These are phyloP conservation scores for Campoletis raptor DNA, from an alignment of 2,888 invertebrate species.

Conservation along the genomic window DNA sequence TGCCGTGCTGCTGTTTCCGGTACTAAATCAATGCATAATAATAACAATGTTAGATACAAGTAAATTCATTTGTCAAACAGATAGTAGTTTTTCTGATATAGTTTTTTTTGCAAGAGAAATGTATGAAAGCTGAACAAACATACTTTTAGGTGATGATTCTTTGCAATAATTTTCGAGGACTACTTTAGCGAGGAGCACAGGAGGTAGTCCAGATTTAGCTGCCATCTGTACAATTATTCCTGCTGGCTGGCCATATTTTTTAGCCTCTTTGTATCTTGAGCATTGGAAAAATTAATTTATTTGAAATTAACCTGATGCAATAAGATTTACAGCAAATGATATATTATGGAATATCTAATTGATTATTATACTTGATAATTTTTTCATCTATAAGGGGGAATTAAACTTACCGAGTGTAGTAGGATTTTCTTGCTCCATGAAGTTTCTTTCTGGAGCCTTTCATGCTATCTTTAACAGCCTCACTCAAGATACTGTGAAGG, in stretches of 20 bases:
- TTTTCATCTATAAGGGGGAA: slow-evolving; percentile 5
- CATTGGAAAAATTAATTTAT: slow-evolving; percentile 6
- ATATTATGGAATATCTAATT: slow-evolving; percentile 20
- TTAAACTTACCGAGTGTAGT: slow-evolving; percentile 85
- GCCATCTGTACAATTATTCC: slow-evolving; percentile 89
- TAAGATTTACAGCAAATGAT: not conserved
- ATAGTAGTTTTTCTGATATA: not conserved
- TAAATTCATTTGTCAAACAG: not conserved
- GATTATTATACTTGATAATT: not conserved
- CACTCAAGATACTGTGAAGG: slow-evolving; percentile 89
- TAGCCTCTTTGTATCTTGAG: slow-evolving; percentile 83
- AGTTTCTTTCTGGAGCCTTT: slow-evolving; percentile 88
- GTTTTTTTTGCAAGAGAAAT: not conserved
- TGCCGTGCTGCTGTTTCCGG: slow-evolving; percentile 84
- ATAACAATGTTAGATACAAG: not conserved
- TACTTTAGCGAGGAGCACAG: slow-evolving; percentile 87
- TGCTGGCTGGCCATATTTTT: slow-evolving; percentile 85
- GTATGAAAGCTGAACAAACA: slow-evolving; percentile 20
- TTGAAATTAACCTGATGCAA: not conserved
- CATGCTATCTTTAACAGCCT: slow-evolving; percentile 88
- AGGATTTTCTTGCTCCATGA: slow-evolving; percentile 86
- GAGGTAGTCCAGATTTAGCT: slow-evolving; percentile 86
- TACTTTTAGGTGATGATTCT: slow-evolving; percentile 73
- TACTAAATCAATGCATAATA: slow-evolving; percentile 72
- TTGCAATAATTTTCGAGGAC: slow-evolving; percentile 86